phyloP scores from a whole-genome alignment of 2,888 invertebrate genomes.

The Muscina levida region DNA sequence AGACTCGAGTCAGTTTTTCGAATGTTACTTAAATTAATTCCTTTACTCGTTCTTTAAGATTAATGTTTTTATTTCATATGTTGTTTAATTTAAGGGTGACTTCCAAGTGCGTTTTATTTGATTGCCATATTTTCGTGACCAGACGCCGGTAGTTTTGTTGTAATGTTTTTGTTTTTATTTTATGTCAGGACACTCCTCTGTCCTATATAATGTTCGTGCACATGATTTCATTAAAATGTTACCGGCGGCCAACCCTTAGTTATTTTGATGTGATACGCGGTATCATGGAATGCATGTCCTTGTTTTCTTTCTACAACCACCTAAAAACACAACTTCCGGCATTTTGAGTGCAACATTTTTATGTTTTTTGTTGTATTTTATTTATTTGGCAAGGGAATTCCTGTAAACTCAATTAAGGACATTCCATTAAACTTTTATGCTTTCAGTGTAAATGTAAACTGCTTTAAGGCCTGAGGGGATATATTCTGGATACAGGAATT shows the following conservation, averaged over 20 bases:
- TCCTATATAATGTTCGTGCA: constrained; percentile 32
- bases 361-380: neutral
- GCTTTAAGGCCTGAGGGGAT: too few species aligned
- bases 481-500: too few species aligned
- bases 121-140: neutral
- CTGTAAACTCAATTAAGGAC: constrained; percentile 20
- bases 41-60: too few species aligned
- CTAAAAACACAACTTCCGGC: constrained; percentile 27
- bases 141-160: constrained; percentile 30
- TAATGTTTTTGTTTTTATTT: neutral
- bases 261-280: constrained; percentile 12
- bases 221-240: constrained; percentile 35
- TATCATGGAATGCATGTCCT: constrained; percentile 12
- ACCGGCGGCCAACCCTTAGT: neutral
- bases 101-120: too few species aligned
- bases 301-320: neutral
- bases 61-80: too few species aligned
- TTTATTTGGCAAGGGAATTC: constrained; percentile 28
- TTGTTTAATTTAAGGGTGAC: constrained; percentile 43
- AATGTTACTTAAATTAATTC: too few species aligned
- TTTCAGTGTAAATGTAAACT: constrained; percentile 20
- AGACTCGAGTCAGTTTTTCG: too few species aligned
- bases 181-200: constrained; percentile 43
- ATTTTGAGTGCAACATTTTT: constrained; percentile 27
- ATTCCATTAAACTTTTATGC: constrained; percentile 43